Evolutionary conservation across 92 coral and sea anemone species (phyloP), one percentile per base, ranked within the genome.

Genomic region (Zoanthus solanderi): DNA sequence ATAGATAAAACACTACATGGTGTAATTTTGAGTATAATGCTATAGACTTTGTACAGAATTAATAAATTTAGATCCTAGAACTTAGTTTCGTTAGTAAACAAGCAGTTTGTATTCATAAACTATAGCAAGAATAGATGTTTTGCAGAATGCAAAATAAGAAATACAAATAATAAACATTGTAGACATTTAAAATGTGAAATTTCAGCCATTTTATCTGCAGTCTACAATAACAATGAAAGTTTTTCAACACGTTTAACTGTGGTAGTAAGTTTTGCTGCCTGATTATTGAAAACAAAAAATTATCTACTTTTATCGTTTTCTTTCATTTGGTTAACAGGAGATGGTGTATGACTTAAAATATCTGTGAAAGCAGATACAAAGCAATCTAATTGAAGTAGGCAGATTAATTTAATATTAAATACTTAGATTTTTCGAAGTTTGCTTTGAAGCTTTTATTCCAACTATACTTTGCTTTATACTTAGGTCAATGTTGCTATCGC

Each of bases 11-110:
- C 7, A 42, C 15, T 13, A 34, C 23, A 45, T 48, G 37, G 37
- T 75, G 79, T 75, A n/a, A n/a, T 76, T 16, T 74, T 44, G 31
- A 18, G 58, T 37, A 42, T 76, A 76, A 48, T 52, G 45, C 34
- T 76, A 9, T 50, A 44, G 58, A 76, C 65, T 10, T 28, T 76
- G 42, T 10, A 50, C 72, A 28, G 4, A 37, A 37, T 37, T 37
- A 66, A 13, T 48, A 23, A 45, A 53, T 15, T 63, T 77, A 77
- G 44, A 17, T 30, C 28, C 0, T 15, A 69, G 74, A 30, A 69
- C 11, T n/a, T 30, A 30, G 6, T 32, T 15, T 5, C 29, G 6
- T 61, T 16, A 16, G 18, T 7, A 69, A 31, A 31, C 30, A 7
- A 69, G 29, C 31, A 69, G 73, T 5, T 29, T 68, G 73, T 44